Percentiles rank a stretch among this genome's conserved stretches.
phyloP scores from a whole-genome alignment of 2,888 invertebrate species.

The Hydroisotoma schaefferi region DNA sequence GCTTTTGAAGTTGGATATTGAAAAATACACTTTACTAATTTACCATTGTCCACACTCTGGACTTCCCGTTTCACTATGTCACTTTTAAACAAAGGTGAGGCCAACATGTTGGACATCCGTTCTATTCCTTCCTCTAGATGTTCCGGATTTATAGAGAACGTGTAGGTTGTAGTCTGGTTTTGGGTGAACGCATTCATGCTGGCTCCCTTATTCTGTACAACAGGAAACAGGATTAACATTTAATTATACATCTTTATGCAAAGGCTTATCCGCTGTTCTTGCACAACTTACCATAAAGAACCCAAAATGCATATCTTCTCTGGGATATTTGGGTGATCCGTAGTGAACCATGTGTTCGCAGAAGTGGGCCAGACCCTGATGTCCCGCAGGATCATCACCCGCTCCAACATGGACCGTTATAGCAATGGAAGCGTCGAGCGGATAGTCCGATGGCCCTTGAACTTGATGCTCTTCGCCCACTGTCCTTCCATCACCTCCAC shows the following conservation, averaged over 20 bases:
- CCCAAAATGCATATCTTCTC: constrained; percentile 9
- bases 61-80: constrained; percentile 10
- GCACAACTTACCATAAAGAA: not conserved
- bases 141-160: not conserved
- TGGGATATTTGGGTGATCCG: constrained; percentile 15
- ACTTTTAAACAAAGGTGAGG: not conserved
- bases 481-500: too few species aligned
- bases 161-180: constrained; percentile 12
- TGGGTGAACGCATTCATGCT: constrained; percentile 16
- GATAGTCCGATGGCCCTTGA: too few species aligned
- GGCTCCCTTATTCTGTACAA: constrained; percentile 2
- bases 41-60: constrained; percentile 15
- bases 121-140: not conserved
- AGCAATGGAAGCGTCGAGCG: too few species aligned
- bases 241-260: not conserved
- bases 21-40: not conserved
- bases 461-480: too few species aligned
- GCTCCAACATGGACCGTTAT: constrained; percentile 16
- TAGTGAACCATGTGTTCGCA: constrained; percentile 32
- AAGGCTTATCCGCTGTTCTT: not conserved
- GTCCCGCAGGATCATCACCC: constrained; percentile 10
- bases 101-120: constrained; percentile 13
- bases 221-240: not conserved
- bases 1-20: not conserved
- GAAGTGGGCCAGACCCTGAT: constrained; percentile 25